Base-by-base conservation (phyloP, 1,140 invertebrate genomes). In the Trichonephila clavipes region DNA sequence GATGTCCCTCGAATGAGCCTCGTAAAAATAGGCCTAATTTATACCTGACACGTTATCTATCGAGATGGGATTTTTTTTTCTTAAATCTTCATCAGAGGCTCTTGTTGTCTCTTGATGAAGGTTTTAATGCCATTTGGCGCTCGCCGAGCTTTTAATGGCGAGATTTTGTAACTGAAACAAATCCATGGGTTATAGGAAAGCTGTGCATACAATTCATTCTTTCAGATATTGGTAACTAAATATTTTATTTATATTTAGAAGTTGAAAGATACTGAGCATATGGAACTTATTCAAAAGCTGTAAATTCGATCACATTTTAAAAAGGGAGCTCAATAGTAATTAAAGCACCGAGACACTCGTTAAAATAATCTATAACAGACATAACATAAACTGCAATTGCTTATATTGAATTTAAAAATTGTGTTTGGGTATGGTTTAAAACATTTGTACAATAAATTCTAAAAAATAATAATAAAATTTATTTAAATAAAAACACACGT, bases 11-110 rank as follows among this genome's bases (percentile, higher is more conserved):
- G 91, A 92, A 92, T 87, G 91, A 61, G 91, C n/a, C 64, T 93
- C 92, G 92, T 93, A 93, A 93, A 93, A 93, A 82, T 93, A 93
- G 92, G 85, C 69, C 92, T 93, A 93, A 93, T 93, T 93, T 93
- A 93, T 93, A 93, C 92, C 83, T 88, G 92, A 88, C 92, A 82
- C 92, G 86, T 93, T 93, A 93, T 72, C 92, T 88, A 88, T 93
- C 92, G 86, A 61, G 69, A 40, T 77, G 72, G 72, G 77, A 24
- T 83, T 90, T 86, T 92, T 91, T 85, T 92, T 69, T 92, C 18
- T 85, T 28, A 90, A 61, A 34, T 87, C 91, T 92, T 69, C 61
- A 77, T 91, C 87, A 51, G 62, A 40, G 59, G 7, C 62, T 66
- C 77, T 66, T 85, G 82, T 85, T 64, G 90, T 92, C 90, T 19